These are phyloP conservation scores for Lepisosteus oculatus DNA, from an alignment of 2,113 vertebrate genomes.

Conservation along the genomic window DNA sequence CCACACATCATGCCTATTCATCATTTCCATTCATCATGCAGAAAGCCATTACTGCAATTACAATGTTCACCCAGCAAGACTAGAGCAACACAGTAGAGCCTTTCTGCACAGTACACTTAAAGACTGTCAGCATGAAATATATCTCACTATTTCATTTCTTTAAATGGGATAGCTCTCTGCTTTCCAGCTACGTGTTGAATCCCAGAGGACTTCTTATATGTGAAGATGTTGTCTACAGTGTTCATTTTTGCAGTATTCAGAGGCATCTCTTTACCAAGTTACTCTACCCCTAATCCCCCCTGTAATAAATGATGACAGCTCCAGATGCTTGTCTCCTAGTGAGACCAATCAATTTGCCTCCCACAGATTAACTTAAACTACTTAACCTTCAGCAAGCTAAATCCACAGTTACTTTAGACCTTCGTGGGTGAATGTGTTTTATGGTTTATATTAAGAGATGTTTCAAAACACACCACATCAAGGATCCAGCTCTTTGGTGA, in stretches of 20 bases:
- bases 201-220: not conserved
- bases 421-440: not conserved
- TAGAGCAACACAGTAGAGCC: too few relatives aligned
- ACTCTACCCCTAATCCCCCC: constrained; percentile 48
- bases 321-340: constrained; percentile 67
- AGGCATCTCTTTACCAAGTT: constrained; percentile 5
- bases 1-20: too few relatives aligned
- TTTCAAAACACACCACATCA: not conserved
- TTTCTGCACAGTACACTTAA: too few relatives aligned
- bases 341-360: constrained; percentile 76
- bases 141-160: too few relatives aligned
- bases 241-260: not conserved
- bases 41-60: not conserved
- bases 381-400: constrained; percentile 68
- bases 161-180: too few relatives aligned
- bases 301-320: constrained; percentile 78
- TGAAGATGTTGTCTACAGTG: not conserved
- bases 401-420: constrained; percentile 58
- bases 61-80: too few relatives aligned
- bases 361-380: constrained; percentile 81
- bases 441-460: not conserved
- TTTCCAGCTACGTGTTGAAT: too few relatives aligned
- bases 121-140: too few relatives aligned
- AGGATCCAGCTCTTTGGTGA: not conserved
- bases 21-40: not conserved